A percentile compares a stretch with the other conserved stretches of the same genome.
Conservation (phyloP, 2,113 vertebrate species). For the Apteryx owenii region DNA sequence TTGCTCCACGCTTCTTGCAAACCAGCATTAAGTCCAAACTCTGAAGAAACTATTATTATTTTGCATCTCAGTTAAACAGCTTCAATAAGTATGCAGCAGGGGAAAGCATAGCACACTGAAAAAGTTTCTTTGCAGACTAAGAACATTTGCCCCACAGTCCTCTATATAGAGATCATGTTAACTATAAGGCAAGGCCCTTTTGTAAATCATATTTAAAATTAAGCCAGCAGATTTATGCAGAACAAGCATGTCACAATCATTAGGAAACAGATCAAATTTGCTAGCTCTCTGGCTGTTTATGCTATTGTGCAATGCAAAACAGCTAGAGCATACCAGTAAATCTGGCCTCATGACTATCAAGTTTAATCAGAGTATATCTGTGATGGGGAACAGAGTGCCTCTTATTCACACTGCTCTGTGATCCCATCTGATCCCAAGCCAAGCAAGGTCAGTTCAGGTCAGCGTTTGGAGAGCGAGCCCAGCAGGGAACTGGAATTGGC, state of each 20-base stretch:
- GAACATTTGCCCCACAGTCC: background rate
- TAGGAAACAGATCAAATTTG: constrained; percentile 28
- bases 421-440: background rate
- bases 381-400: background rate
- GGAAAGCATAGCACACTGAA: background rate
- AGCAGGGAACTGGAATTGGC: background rate
- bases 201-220: constrained; percentile 25
- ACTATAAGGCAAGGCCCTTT: background rate
- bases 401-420: background rate
- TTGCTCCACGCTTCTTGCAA: background rate
- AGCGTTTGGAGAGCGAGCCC: background rate
- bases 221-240: background rate
- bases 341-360: constrained; percentile 1
- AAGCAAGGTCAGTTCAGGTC: background rate
- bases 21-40: background rate
- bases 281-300: background rate
- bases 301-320: background rate
- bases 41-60: background rate
- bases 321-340: background rate
- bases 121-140: background rate
- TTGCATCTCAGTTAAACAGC: background rate
- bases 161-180: background rate
- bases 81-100: background rate
- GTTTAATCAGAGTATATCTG: background rate
- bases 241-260: constrained; percentile 36